Evolutionary conservation across 2,888 invertebrate species (phyloP), one percentile per base, ranked within the genome.

Genomic region (Habroteleia sp.): DNA sequence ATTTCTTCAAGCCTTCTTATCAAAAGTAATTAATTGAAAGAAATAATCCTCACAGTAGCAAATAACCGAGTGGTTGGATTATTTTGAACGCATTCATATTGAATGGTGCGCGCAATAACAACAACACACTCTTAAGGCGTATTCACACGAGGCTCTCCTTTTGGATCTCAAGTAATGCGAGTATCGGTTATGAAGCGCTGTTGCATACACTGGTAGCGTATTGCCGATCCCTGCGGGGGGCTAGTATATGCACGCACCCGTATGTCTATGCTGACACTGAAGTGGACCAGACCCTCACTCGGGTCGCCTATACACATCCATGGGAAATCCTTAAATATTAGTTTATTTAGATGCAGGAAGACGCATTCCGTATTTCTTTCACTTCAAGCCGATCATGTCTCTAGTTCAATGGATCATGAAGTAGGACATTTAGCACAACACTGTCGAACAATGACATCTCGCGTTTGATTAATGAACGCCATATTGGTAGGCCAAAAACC

Each of bases 311-410:
- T 83, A 81, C 82, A 84, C 84, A 84, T 84, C 85, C 86, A 87
- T 87, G 87, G 87, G 87, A 87, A 87, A 81, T 81, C 80, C 79
- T 83, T 81, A 81, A 81, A 87, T 84, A 84, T 85, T 83, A 80
- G 83, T 86, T 84, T 85, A 85, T 86, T 85, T 83, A 80, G 50
- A n/a, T 54, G 6, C 27, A 50, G 14, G 42, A 60, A 60, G 44
- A 69, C 25, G 50, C 29, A 25, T 39, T 48, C 35, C 8, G 7
- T 58, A 0, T 16, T 54, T 13, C 31, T 11, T 42, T 31, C 37
- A n/a, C 5, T 50, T 37, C 25, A 20, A 37, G 14, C n/a, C 8
- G 35, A 50, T 35, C 35, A 23, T 16, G 14, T 16, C 23, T 16
- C 1, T 16, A 16, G 52, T 16, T 52, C 50, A 27, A 23, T 35